Evolutionary conservation across 2,113 vertebrate species (phyloP), one percentile per base, ranked within the genome.

Genomic region (Baryphthengus martii): DNA sequence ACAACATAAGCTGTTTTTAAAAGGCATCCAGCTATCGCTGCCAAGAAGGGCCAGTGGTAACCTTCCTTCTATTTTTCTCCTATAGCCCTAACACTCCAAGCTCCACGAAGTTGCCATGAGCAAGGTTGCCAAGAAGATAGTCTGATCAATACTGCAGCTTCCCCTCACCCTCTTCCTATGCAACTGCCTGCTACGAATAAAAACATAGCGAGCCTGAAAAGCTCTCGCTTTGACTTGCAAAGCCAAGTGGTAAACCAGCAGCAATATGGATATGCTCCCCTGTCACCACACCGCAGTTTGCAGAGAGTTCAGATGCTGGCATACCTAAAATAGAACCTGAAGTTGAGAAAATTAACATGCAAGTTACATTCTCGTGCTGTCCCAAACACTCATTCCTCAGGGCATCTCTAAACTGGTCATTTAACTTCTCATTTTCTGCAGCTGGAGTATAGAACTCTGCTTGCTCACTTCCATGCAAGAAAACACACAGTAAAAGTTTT

Each of bases 1-100:
- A 95, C 95, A 97, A 97, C 95, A 65, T 80, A 50, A 76, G 53
- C 70, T 78, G 71, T 13, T 95, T 88, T 82, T 33, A 91, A 95
- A 96, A 95, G 83, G 85, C 78, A 94, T 53, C 66, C 47, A 94
- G 94, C 50, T 68, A 1, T 5, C 13, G 39, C 73, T 85, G 91
- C 92, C 93, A 89, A 81, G 74, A 31, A 82, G 66, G 67, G 72
- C 77, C 63, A 63, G 55, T 15, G 2, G 44, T 61, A 84, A 94
- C 82, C 78, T 91, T 86, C 75, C 61, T 84, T 97, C 94, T 95
- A 56, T 93, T n/a, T 75, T 17, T n/a, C 42, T 89, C 83, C 86
- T 96, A 77, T 35, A 71, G 79, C 75, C 42, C 59, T 8, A 63
- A n/a, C 18, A 25, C 29, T 62, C 56, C 18, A 20, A 42, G 78